These are phyloP conservation scores for Platycercus adscitus DNA, from an alignment of 2,113 vertebrate species.

Conservation along the genomic window DNA sequence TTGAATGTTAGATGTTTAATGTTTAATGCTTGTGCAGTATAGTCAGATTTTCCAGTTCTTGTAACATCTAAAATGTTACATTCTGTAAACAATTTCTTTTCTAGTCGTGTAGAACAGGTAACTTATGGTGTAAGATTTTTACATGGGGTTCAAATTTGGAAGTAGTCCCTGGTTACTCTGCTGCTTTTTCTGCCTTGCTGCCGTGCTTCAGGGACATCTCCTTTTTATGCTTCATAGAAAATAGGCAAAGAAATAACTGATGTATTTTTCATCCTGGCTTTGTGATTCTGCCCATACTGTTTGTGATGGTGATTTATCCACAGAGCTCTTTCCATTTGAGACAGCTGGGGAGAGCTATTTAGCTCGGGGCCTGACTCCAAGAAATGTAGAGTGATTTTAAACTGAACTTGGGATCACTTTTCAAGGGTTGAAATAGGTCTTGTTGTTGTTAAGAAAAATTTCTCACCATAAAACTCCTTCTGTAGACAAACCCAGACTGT, in stretches of 20 bases:
- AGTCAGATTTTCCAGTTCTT: background rate
- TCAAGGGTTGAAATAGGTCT: background rate
- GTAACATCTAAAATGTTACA: background rate
- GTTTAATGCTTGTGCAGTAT: background rate
- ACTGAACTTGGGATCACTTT: background rate
- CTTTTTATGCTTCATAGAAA: background rate
- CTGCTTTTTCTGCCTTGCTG: background rate
- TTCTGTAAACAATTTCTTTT: background rate
- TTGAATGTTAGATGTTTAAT: background rate
- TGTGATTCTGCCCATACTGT: background rate
- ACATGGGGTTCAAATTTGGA: background rate
- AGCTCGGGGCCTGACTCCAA: background rate
- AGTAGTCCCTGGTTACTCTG: background rate
- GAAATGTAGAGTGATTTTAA: background rate
- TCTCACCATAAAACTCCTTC: constrained; percentile 8
- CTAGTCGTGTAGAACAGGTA: background rate
- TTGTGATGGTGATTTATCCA: background rate
- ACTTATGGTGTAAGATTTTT: background rate
- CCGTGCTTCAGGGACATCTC: background rate
- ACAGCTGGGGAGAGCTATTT: background rate
- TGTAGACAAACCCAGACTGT: constrained; percentile 87
- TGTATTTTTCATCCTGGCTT: background rate
- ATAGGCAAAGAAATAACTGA: background rate
- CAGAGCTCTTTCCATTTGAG: background rate
- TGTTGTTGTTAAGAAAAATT: background rate